Base-by-base conservation (phyloP, 2,888 invertebrate species). In the Furcula furcula region DNA sequence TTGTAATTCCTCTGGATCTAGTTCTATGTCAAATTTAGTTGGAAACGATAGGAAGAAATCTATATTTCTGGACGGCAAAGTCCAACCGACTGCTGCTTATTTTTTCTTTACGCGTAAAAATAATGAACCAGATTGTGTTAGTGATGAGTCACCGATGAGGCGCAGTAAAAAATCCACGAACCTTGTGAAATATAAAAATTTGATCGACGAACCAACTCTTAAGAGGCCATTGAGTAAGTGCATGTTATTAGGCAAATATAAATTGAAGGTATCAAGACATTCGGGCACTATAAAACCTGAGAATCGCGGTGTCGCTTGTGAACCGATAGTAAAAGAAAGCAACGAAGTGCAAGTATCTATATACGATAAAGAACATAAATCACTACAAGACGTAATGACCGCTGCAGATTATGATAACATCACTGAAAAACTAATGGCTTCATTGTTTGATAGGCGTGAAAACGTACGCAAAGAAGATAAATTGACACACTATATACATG, bases 111-210 rank as follows among this genome's bases (percentile, higher is more conserved):
- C 61, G 0, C 65, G 50, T 12, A 74, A 57, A 33, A 70, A 58
- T 36, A 32, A 29, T 11, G 30, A 4, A 36, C 7, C 14, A 1
- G 2, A 1, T 29, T 0, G 26, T 13, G 26, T 13, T 3, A 14
- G 28, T 23, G 11, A 23, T 1, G 29, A 46, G 10, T 60, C 64
- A 0, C 11, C 25, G 1, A 76, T 86, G 69, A 76, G 51, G 27
- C 70, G 53, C 29, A 85, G 85, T 36, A 78, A 53, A 15, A 87
- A 87, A 36, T 84, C 74, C 0, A 86, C 85, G 0, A 85, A 87
- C 46, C 40, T 87, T 20, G 68, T 79, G 0, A 84, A 78, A 49
- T 86, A 85, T 33, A 75, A 57, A 46, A 87, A 86, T 49, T 12
- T 63, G 1, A 31, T 39, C 1, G 41, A 51, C 0, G 86, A 87